Percentiles rank a stretch among this genome's conserved stretches.
These are phyloP conservation scores for Peucedramus taeniatus DNA, from an alignment of 2,113 vertebrate species.

Conservation along the genomic window DNA sequence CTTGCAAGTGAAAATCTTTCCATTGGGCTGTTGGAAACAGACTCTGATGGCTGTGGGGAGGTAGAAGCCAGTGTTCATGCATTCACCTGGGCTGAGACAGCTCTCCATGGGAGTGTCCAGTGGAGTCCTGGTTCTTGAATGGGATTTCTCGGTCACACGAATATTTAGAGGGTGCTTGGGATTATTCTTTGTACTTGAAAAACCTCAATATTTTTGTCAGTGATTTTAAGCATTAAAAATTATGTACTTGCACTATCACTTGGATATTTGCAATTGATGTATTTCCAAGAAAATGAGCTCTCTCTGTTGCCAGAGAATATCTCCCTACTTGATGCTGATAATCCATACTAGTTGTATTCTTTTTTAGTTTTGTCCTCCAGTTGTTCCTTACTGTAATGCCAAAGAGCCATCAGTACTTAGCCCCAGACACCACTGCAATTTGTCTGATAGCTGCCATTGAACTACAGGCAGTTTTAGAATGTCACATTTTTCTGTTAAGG, in stretches of 20 bases:
- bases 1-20: neutral
- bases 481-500: neutral
- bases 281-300: neutral
- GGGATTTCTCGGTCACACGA: neutral
- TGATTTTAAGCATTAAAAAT: neutral
- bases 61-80: neutral
- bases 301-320: neutral
- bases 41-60: neutral
- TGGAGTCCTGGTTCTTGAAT: neutral
- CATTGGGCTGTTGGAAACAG: neutral
- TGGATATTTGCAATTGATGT: slow-evolving; percentile 1
- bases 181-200: slow-evolving; percentile 34
- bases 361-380: slow-evolving; percentile 18
- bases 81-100: neutral
- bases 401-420: neutral
- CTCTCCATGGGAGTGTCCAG: neutral
- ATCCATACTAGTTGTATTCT: slow-evolving; percentile 26
- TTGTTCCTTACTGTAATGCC: neutral
- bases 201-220: neutral
- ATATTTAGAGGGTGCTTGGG: neutral
- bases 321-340: neutral
- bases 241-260: neutral
- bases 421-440: neutral
- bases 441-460: neutral
- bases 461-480: neutral